Conservation (phyloP, 2,797 vertebrate species). For the Bradypus variegatus region DNA sequence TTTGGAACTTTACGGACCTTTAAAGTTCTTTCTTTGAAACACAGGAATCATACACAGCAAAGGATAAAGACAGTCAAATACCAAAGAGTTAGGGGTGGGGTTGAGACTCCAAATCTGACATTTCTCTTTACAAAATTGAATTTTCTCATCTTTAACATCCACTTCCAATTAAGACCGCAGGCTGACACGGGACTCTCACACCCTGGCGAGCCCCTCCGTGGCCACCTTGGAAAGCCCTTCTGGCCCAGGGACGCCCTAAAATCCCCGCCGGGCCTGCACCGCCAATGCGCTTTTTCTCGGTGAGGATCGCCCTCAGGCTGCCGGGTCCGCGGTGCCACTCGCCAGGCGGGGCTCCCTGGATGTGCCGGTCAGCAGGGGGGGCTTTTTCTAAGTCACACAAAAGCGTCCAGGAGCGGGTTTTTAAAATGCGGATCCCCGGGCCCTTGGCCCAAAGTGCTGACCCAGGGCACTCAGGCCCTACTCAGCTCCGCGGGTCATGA, state of each 20-base stretch:
- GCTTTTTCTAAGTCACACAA: neutral
- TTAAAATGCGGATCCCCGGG: neutral
- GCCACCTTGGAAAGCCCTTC: too few relatives aligned
- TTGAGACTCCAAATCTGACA: neutral
- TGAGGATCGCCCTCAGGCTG: neutral
- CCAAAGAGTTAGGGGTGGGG: slow-evolving; percentile 44
- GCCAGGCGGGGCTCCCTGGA: neutral
- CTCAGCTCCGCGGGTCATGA: too few relatives aligned
- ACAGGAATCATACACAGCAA: slow-evolving; percentile 29
- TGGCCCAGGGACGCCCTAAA: neutral
- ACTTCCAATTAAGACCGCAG: neutral
- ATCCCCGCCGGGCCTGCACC: rapidly evolving
- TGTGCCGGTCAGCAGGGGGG: rapidly evolving
- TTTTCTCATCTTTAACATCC: slow-evolving; percentile 14
- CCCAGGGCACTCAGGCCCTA: too few relatives aligned
- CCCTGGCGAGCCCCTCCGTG: neutral
- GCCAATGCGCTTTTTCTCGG: too few relatives aligned
- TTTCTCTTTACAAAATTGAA: slow-evolving; percentile 22
- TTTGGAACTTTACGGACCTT: slow-evolving; percentile 50
- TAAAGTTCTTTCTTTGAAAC: slow-evolving; percentile 57
- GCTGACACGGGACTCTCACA: neutral
- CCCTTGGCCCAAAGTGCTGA: too few relatives aligned
- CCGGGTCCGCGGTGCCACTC: rapidly evolving
- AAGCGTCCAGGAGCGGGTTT: neutral
- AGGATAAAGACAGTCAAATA: slow-evolving; percentile 49